Percentiles rank a stretch among this genome's conserved stretches.
Evolutionary conservation across 2,888 invertebrate species (phyloP).

Genomic region (Apeira syringaria): DNA sequence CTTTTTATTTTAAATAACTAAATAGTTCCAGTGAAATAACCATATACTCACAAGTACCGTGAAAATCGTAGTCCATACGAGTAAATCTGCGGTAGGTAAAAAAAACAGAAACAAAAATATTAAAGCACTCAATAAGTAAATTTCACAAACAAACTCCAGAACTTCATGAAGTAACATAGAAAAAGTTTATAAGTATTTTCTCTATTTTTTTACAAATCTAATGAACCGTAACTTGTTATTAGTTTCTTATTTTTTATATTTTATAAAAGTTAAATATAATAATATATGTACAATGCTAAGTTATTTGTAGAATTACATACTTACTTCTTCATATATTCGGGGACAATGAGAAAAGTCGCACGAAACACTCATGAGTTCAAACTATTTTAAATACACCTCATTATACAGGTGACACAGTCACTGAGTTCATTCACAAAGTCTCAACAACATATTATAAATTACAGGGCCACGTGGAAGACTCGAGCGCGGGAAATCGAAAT

Average conservation of each 20-base stretch:
- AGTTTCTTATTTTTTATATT: no score
- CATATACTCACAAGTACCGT: no score
- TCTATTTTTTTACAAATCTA: no score
- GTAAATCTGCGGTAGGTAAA: no score
- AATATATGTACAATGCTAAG: neutral
- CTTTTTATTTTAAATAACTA: no score
- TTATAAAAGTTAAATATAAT: neutral
- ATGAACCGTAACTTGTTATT: no score
- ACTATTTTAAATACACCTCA: constrained; percentile 44
- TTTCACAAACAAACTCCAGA: neutral
- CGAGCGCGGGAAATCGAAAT: constrained; percentile 67
- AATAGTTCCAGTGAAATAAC: no score
- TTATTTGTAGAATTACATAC: constrained; percentile 33
- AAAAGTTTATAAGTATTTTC: neutral
- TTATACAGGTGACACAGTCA: constrained; percentile 43
- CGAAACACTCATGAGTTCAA: constrained; percentile 69
- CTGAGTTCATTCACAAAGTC: constrained; percentile 36
- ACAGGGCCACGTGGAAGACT: constrained; percentile 55
- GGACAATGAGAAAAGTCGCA: constrained; percentile 53
- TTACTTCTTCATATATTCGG: constrained; percentile 65
- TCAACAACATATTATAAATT: constrained; percentile 41
- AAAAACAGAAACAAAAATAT: no score
- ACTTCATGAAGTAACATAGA: neutral
- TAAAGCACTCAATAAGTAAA: no score
- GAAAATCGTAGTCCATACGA: no score